Evolutionary conservation across 1,140 invertebrate species (phyloP), one percentile per base, ranked within the genome.

Genomic region (Drosophila lini): DNA sequence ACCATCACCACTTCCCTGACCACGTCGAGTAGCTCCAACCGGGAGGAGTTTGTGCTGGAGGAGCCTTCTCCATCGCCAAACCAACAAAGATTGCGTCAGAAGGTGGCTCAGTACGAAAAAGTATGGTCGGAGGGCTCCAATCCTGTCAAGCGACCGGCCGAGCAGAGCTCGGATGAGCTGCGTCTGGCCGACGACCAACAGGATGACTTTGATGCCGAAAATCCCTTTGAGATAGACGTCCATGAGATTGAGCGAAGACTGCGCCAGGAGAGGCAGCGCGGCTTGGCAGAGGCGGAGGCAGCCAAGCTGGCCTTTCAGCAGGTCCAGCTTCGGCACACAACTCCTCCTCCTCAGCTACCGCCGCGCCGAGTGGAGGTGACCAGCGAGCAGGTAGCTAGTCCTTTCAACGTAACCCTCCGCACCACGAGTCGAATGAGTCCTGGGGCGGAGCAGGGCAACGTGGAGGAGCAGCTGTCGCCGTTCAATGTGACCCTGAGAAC

Each of bases 81-180:
- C 28, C 93, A 93, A 92, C 92, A 93, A 91, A 89, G 94, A 44
- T 93, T 96, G 13, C 93, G 94, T 44, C 95, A 96, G 75, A 94
- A 95, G 80, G 96, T 97, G 60, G 95, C 93, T 56, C 96, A 96
- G 91, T 97, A 96, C 91, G 96, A 97, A 80, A 95, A 95, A 92
- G 94, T 96, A 22, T 96, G 95, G 95, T 94, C 94, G 25, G 94
- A 94, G 5, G 67, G 64, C 28, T 67, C 62, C 2, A 56, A 48
- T 38, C 48, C 64, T 6, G 47, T 56, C 22, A 90, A 90, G 48
- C 67, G 86, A 15, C 59, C 86, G 5, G 76, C 86, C 16, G 86
- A 86, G 9, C 69, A 70, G 55, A 64, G 61, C 19, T 78, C 82
- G 19, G 82, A 88, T 40, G 78, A 89, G 13, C 53, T 88, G 47